These are phyloP conservation scores for Coreius guichenoti DNA, from an alignment of 2,797 vertebrate genomes.

Conservation along the genomic window DNA sequence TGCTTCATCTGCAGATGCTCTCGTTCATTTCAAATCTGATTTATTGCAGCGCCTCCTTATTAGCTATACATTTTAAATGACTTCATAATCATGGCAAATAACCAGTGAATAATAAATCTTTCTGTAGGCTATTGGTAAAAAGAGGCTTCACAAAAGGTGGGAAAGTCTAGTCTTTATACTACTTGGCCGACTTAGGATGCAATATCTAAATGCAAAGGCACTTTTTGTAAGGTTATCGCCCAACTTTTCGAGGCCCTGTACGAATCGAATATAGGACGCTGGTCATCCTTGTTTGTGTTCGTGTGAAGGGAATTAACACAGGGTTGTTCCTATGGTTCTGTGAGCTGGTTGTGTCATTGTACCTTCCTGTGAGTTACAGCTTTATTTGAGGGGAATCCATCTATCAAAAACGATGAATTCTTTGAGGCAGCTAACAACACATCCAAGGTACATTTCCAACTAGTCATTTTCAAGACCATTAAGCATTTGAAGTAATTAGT, in stretches of 20 bases:
- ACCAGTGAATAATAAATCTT: conserved; percentile 49
- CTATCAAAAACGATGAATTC: conserved; percentile 87
- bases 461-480: conserved; percentile 91
- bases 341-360: neutral
- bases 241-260: conserved; percentile 23
- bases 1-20: conserved; percentile 76
- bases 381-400: conserved; percentile 70
- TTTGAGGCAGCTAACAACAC: conserved; percentile 89
- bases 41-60: conserved; percentile 71
- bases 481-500: conserved; percentile 89
- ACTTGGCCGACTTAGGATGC: neutral
- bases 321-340: conserved; percentile 5
- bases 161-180: neutral
- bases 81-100: conserved; percentile 64
- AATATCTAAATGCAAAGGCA: conserved; percentile 5
- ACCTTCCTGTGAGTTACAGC: conserved; percentile 24
- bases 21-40: conserved; percentile 78
- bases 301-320: conserved; percentile 4
- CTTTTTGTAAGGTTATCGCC: conserved; percentile 34
- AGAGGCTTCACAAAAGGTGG: conserved; percentile 8
- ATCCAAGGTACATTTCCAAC: conserved; percentile 92
- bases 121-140: neutral
- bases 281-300: conserved; percentile 22
- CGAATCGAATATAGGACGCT: neutral
- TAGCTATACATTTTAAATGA: conserved; percentile 61